Evolutionary conservation across 2,797 vertebrate genomes (phyloP), one percentile per base, ranked within the genome.

Genomic region (Myotis myotis): DNA sequence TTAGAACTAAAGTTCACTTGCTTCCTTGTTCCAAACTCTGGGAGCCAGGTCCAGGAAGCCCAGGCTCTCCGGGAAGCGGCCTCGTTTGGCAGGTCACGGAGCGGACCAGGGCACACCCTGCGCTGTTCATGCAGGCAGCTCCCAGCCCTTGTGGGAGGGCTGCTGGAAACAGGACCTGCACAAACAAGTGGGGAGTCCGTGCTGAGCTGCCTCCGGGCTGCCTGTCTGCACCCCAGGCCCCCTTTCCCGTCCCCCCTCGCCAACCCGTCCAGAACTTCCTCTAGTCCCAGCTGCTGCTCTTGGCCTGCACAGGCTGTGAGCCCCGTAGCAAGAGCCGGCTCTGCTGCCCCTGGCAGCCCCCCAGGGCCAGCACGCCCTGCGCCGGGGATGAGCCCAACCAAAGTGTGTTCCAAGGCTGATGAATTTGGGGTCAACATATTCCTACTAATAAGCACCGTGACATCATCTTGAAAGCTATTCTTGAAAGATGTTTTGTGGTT

Each of bases 41-140:
- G 71, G 44, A 60, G n/a, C 47, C 90, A 74, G 86, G 95, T 57
- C 20, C 44, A 36, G 92, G 90, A 96, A 95, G 57, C 53, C 13
- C 17, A 23, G 47, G 16, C 41, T 87, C 60, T 78, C 81, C 51
- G 25, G 92, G 81, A 89, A 51, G 28, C 78, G 2, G 62, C 30
- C 28, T 41, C 12, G 5, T 20, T 13, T 17, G 87, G 87, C 3
- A 3, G 96, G 92, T 93, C 53, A 19, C 8, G 0, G 25, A 36
- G 33, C 6, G 23, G 89, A 38, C 49, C 17, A 15, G 75, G 75
- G n/a, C 70, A 53, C 66, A 12, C 57, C 49, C 62, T 22, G 70
- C n/a, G 2, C 53, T 11, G 20, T 75, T 76, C 68, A 76, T 0
- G 3, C 49, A 8, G 49, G 8, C 15, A 0, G 57, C 93, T n/a